Base-by-base conservation (phyloP, 2,888 invertebrate species). In the Mesoligia furuncula region DNA sequence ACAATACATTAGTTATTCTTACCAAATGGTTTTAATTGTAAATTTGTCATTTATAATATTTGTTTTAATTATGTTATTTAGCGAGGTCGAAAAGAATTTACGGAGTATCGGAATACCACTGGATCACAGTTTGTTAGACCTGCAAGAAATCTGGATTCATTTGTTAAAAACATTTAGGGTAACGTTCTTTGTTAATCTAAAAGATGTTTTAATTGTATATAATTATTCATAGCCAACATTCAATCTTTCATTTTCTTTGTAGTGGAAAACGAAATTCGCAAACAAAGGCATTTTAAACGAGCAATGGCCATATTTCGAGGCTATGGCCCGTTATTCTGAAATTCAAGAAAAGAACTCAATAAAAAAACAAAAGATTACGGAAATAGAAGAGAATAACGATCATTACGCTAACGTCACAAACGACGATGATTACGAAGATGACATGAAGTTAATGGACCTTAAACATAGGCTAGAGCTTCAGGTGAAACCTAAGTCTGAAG, bases 221-320 rank as follows among this genome's bases (percentile, higher is more conserved):
- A 48, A 39, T n/a, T 1, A 42, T 6, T 67, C 17, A 59, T 51
- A 39, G 31, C 42, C 39, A 20, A 36, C 2, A 36, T 31, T 48
- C 27, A 48, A 31, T 74, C 15, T 27, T 31, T 39, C 0, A 31
- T 70, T 59, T 68, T 39, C 31, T 62, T 94, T 93, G 24, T 89
- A 96, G 96, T 96, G 96, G 96, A 96, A 96, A 91, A 91, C 90
- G 51, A 96, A 96, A 90, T 96, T 96, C 84, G 95, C 95, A 3
- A 92, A 90, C 79, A 95, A 96, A 88, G 96, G 96, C 8, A 93
- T 95, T 72, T 87, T 96, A 17, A 95, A 92, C 80, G 96, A 96
- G 81, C 93, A 94, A 48, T 96, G 96, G 96, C 96, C 95, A 17
- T 96, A 94, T 82, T 96, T 91, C 83, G 95, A 95, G 15, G 93